These are phyloP conservation scores for Serinus canaria DNA, from an alignment of 2,113 vertebrate genomes.

Conservation along the genomic window DNA sequence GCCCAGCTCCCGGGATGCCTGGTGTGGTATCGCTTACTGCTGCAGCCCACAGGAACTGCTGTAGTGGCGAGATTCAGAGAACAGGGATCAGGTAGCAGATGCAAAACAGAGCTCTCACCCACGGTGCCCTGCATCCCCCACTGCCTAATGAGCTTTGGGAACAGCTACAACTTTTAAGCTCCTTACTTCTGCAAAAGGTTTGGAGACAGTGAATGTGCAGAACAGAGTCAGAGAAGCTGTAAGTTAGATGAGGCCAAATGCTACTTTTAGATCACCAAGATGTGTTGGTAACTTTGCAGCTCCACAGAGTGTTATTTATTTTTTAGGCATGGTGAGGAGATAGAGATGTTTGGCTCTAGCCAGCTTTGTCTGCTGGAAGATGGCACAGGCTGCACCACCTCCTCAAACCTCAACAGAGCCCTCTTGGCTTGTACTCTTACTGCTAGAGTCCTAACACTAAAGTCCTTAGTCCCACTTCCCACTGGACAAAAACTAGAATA, in stretches of 20 bases:
- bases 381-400: background rate
- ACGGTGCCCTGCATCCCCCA: background rate
- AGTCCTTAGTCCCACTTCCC: background rate
- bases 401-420: background rate
- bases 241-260: background rate
- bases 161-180: slow-evolving; percentile 12
- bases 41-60: slow-evolving; percentile 50
- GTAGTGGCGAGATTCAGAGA: slow-evolving; percentile 24
- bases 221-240: background rate
- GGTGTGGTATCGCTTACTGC: background rate
- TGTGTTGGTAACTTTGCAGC: background rate
- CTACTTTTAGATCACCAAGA: background rate
- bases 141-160: background rate
- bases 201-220: background rate
- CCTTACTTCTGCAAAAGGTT: background rate
- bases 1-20: background rate
- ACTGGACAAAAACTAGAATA: background rate
- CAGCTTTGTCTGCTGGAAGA: background rate
- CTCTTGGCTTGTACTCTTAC: background rate
- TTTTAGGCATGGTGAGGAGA: background rate
- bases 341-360: background rate
- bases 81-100: slow-evolving; percentile 13
- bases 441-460: background rate
- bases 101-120: background rate
- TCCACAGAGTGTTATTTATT: background rate